These are phyloP conservation scores for Eriosoma lanigerum DNA, from an alignment of 1,140 invertebrate genomes.

Conservation along the genomic window DNA sequence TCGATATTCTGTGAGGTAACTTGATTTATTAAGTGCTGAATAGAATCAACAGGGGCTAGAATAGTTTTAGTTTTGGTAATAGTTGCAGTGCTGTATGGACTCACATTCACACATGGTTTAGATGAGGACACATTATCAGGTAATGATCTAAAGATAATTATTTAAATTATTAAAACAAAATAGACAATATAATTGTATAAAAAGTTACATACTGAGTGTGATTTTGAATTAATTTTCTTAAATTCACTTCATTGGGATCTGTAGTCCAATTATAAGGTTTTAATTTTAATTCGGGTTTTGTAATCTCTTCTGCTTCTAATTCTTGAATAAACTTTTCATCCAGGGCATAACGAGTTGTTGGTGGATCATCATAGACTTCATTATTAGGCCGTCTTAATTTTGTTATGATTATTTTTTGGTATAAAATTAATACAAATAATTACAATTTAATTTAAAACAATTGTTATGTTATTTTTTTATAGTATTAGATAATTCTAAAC, in stretches of 20 bases:
- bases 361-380: conserved; percentile 24
- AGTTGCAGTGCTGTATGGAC: conserved; percentile 45
- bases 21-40: conserved; percentile 43
- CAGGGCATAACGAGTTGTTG: conserved; percentile 29
- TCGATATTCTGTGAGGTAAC: conserved; percentile 29
- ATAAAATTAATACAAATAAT: no score
- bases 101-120: conserved; percentile 45
- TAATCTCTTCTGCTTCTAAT: conserved; percentile 43
- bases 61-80: conserved; percentile 42
- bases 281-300: conserved; percentile 42
- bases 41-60: background rate
- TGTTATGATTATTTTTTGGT: no score
- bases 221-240: conserved; percentile 8
- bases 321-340: conserved; percentile 46
- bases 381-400: conserved; percentile 6
- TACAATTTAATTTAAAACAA: no score
- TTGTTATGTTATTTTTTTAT: no score
- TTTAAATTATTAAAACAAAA: background rate
- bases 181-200: background rate
- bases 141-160: conserved; percentile 4
- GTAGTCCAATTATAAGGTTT: conserved; percentile 38
- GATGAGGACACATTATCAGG: background rate
- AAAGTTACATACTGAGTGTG: conserved; percentile 14
- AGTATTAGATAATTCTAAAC: no score
- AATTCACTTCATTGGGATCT: conserved; percentile 21